Percentiles rank a stretch among this genome's conserved stretches.
Evolutionary conservation across 2,888 invertebrate genomes (phyloP).

Genomic region (Ormyrus nitidulus): DNA sequence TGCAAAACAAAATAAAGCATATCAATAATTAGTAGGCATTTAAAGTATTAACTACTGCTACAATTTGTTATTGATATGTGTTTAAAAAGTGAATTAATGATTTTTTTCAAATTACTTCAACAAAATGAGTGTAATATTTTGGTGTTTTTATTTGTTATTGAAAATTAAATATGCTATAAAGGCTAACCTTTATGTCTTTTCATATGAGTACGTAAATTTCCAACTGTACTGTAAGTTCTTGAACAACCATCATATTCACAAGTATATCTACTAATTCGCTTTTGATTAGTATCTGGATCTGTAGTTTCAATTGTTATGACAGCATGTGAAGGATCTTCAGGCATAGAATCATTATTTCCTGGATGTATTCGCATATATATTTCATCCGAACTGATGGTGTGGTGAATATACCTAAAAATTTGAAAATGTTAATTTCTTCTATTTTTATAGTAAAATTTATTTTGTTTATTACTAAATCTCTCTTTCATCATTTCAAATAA

Average conservation of each 20-base stretch:
- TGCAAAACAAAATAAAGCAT: slow-evolving; percentile 58
- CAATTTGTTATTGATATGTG: not conserved
- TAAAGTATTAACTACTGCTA: slow-evolving; percentile 17
- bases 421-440: not conserved
- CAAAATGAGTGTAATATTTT: not conserved
- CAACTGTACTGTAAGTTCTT: slow-evolving; percentile 94
- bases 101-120: not conserved
- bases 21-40: slow-evolving; percentile 32
- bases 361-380: slow-evolving; percentile 84
- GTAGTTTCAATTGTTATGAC: slow-evolving; percentile 82
- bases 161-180: slow-evolving; percentile 18
- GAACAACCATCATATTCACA: slow-evolving; percentile 93
- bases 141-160: slow-evolving; percentile 17
- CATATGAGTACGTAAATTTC: slow-evolving; percentile 95
- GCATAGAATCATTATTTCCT: slow-evolving; percentile 80
- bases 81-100: not conserved
- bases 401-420: slow-evolving; percentile 80
- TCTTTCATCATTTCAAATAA: too few relatives aligned
- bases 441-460: too few relatives aligned
- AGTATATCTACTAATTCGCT: slow-evolving; percentile 83
- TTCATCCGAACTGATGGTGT: slow-evolving; percentile 83
- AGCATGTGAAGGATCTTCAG: slow-evolving; percentile 82
- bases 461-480: too few relatives aligned
- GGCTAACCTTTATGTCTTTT: slow-evolving; percentile 94
- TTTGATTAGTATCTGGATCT: slow-evolving; percentile 79